These are phyloP conservation scores for Rhagonycha lutea DNA, from an alignment of 2,888 invertebrate genomes.

Conservation along the genomic window DNA sequence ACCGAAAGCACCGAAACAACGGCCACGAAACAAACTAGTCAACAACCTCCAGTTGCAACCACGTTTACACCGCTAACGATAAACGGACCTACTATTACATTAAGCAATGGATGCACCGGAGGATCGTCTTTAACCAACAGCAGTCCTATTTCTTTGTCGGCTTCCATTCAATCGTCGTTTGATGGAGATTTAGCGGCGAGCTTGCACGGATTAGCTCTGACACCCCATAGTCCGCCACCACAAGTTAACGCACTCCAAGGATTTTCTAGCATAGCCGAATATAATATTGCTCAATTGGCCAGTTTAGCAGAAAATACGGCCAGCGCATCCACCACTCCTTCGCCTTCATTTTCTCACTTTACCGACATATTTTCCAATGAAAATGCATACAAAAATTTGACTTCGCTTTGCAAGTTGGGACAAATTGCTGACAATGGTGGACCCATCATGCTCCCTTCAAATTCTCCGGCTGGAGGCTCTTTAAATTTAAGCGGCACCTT, in stretches of 20 bases:
- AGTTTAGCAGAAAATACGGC: conserved; percentile 74
- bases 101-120: conserved; percentile 47
- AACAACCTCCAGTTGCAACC: conserved; percentile 11
- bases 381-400: conserved; percentile 85
- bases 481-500: conserved; percentile 57
- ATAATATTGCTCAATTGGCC: conserved; percentile 83
- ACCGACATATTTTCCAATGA: conserved; percentile 79
- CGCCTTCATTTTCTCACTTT: conserved; percentile 72
- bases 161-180: conserved; percentile 76
- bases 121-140: conserved; percentile 65
- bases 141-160: conserved; percentile 69
- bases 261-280: conserved; percentile 79
- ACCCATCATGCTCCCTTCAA: conserved; percentile 60
- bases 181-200: conserved; percentile 67
- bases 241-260: conserved; percentile 52
- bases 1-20: conserved; percentile 44
- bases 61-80: conserved; percentile 45
- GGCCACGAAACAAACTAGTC: conserved; percentile 40
- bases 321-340: conserved; percentile 52
- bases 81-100: conserved; percentile 39
- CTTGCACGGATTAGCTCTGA: conserved; percentile 45
- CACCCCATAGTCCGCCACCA: conserved; percentile 46
- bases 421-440: conserved; percentile 56
- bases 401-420: conserved; percentile 87
- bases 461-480: conserved; percentile 60